Base-by-base conservation (phyloP, 2,113 vertebrate genomes). In the Hydropotes inermis region DNA sequence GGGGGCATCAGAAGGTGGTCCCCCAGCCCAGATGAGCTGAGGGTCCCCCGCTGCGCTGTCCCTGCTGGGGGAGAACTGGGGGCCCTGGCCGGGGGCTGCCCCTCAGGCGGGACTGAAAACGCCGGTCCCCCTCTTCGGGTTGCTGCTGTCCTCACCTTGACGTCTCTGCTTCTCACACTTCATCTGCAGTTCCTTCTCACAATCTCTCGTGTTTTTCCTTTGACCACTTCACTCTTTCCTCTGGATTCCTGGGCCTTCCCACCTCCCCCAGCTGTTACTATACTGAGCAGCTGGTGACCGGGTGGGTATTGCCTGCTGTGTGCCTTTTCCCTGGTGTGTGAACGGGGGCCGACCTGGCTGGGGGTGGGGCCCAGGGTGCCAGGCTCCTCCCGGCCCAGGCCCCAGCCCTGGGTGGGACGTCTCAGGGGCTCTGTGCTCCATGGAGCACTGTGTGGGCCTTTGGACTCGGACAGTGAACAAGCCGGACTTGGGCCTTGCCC, bases 261-360 rank as follows among this genome's bases (percentile, higher is more conserved):
- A 95, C 94, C 92, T 85, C 57, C 50, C 98, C 98, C 98, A 99
- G 99, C 98, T 99, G 99, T 99, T 99, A 98, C 98, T 98, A 99
- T 98, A 99, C 99, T 98, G 99, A 99, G 98, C 99, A 99, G 98
- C 57, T 98, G 97, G 82, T 98, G 6, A 96, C 98, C 97, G 98
- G 99, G 99, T 99, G 99, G 98, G 99, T 99, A 99, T 98, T 83
- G 97, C 95, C 94, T 98, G 98, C 97, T 97, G 96, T 98, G 97
- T 98, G 98, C 97, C 90, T 96, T 96, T 94, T 78, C n/a, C 79
- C 78, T 97, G 90, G 50, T 97, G 96, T 98, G 97, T 96, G 94
- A 91, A 76, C 0, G 57, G 30, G 97, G 85, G 19, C 54, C 1
- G 3, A 57, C 82, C n/a, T 78, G 83, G 88, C 60, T 70, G 92